Evolutionary conservation across 2,888 invertebrate species (phyloP).

Genomic region (Platynereis dumerilii): DNA sequence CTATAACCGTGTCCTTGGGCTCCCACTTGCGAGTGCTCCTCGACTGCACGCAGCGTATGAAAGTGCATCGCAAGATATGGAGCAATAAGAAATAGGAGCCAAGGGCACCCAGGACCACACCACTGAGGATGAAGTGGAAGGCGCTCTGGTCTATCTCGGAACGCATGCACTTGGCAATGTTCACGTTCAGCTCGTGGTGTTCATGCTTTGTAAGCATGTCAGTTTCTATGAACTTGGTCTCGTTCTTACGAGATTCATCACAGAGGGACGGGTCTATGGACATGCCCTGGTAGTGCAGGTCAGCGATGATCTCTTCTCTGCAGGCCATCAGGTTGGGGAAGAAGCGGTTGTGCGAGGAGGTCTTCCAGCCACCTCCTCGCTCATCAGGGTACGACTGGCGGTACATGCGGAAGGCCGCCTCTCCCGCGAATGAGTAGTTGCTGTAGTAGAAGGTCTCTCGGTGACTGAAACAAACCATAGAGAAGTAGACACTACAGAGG

Average conservation of each 20-base stretch:
- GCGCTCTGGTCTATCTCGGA: slow-evolving; percentile 24
- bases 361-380: slow-evolving; percentile 30
- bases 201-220: slow-evolving; percentile 34
- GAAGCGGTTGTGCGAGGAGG: slow-evolving; percentile 28
- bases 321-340: slow-evolving; percentile 35
- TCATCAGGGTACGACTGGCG: slow-evolving; percentile 36
- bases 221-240: slow-evolving; percentile 35
- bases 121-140: slow-evolving; percentile 29
- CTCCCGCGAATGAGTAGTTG: slow-evolving; percentile 40
- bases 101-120: slow-evolving; percentile 27
- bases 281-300: slow-evolving; percentile 33
- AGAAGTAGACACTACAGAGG: slow-evolving; percentile 38
- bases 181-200: slow-evolving; percentile 22
- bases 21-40: slow-evolving; percentile 28
- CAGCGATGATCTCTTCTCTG: slow-evolving; percentile 36
- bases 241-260: slow-evolving; percentile 38
- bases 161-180: slow-evolving; percentile 21
- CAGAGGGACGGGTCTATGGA: slow-evolving; percentile 38
- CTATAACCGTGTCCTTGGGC: slow-evolving; percentile 20
- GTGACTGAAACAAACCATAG: slow-evolving; percentile 40
- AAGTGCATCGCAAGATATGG: slow-evolving; percentile 33
- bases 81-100: slow-evolving; percentile 26
- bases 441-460: slow-evolving; percentile 40
- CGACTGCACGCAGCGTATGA: slow-evolving; percentile 26
- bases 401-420: slow-evolving; percentile 39